Percentiles rank a stretch among this genome's conserved stretches.
Conservation (phyloP, 2,888 invertebrate genomes). For the Caenorhabditis sp. region DNA sequence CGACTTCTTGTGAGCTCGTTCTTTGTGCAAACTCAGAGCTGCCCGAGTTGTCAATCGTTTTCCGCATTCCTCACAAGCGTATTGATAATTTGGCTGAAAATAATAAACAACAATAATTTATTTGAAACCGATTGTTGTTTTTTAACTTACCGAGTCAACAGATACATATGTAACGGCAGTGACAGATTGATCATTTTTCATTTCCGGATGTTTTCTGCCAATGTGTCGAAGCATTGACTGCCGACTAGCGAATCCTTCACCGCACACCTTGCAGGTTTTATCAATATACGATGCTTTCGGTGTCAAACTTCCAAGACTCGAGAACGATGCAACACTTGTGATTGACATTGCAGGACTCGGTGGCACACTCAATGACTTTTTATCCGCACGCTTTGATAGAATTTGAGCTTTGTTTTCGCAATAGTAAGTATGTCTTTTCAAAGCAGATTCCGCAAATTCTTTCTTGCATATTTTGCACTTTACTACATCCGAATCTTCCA, state of each 20-base stretch:
- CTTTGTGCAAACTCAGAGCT: constrained; percentile 31
- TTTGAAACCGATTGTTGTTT: neutral
- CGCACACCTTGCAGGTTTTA: constrained; percentile 45
- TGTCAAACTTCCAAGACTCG: constrained; percentile 10
- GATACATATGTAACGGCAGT: constrained; percentile 27
- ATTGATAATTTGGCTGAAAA: constrained; percentile 47
- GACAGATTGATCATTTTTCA: constrained; percentile 27
- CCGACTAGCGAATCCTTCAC: constrained; percentile 39
- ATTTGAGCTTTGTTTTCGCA: constrained; percentile 42
- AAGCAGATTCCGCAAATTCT: neutral
- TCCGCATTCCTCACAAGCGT: constrained; percentile 43
- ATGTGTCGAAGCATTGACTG: constrained; percentile 50
- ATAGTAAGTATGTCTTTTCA: constrained; percentile 33
- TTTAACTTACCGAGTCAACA: constrained; percentile 36
- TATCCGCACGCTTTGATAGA: neutral
- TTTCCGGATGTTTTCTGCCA: constrained; percentile 47
- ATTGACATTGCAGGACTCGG: constrained; percentile 35
- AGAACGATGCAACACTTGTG: constrained; percentile 11
- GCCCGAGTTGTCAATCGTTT: constrained; percentile 44
- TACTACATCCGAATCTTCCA: neutral
- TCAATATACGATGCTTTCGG: constrained; percentile 22
- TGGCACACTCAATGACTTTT: constrained; percentile 16
- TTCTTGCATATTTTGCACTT: constrained; percentile 12
- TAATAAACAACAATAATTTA: neutral
- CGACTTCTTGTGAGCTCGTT: constrained; percentile 30